Base-by-base conservation (phyloP, 1,140 invertebrate genomes). In the Musca vetustissima region DNA sequence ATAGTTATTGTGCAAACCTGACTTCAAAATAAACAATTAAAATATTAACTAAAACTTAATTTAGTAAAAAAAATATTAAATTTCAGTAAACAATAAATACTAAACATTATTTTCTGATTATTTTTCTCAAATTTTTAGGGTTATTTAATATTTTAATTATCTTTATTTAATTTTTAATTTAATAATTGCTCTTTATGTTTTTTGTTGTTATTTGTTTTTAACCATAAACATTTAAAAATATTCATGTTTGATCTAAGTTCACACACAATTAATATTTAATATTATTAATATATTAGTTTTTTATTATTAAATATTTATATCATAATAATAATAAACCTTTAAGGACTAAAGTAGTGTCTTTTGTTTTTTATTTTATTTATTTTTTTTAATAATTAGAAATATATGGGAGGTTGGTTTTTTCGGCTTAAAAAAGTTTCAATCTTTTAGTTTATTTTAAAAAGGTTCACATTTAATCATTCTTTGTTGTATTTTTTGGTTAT, bases 151-250 rank as follows among this genome's bases (percentile, higher is more conserved):
- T 64, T 36, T 64, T 61, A 32, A 15, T 61, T n/a, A n/a, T 64
- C 47, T 64, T 24, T 24, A 24, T 65, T 65, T 49, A 11, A 24
- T n/a, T n/a, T 65, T 65, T 65, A 49, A n/a, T 65, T 65, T 65
- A 65, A 49, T 65, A 65, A 49, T 65, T 65, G 48, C 64, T 65
- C 48, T 65, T 65, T 49, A 49, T 65, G 32, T 49, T 65, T 65
- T 65, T 43, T 28, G 28, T 28, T 28, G 28, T 28, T 24, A 28
- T 0, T 59, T 59, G 19, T 61, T 55, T 50, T 50, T 65, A 65
- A 65, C 64, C 64, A 65, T 65, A 65, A 65, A 48, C 64, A 65
- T 50, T 49, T 65, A 65, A 65, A 65, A 50, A 65, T 50, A 65
- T 61, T 61, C 57, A 61, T 61, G 57, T 61, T 61, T 61, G 57